These are phyloP conservation scores for Cricetomys ansorgei DNA, from an alignment of 2,113 vertebrate species.

Conservation along the genomic window DNA sequence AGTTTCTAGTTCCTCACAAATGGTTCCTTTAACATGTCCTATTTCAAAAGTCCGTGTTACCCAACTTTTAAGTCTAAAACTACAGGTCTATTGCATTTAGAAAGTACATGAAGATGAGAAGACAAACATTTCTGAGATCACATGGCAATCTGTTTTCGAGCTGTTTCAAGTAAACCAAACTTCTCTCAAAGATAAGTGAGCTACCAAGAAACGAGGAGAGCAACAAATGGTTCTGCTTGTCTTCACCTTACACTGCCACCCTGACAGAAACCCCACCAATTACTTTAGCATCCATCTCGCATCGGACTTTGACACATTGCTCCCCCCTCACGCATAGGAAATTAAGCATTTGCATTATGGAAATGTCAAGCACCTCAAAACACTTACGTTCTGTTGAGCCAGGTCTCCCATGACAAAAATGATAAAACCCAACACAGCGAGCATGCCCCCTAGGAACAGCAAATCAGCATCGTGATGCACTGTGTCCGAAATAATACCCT, in stretches of 20 bases:
- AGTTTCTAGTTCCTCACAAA: background rate
- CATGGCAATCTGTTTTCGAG: background rate
- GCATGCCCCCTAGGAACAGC: background rate
- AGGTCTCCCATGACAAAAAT: slow-evolving; percentile 71
- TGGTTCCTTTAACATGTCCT: background rate
- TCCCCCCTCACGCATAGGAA: background rate
- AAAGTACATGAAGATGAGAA: background rate
- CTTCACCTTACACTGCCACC: background rate
- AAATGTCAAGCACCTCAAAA: slow-evolving; percentile 53
- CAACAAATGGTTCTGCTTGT: background rate
- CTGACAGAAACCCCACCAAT: slow-evolving; percentile 49
- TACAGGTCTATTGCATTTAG: background rate
- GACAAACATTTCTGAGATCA: background rate
- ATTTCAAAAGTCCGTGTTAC: background rate
- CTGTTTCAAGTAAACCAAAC: background rate
- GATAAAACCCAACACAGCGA: background rate
- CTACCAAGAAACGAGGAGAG: background rate
- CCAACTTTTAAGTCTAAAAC: background rate
- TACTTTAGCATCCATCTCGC: slow-evolving; percentile 31
- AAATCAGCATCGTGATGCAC: background rate
- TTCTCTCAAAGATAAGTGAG: background rate
- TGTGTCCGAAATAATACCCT: slow-evolving; percentile 59
- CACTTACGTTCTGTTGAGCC: slow-evolving; percentile 67
- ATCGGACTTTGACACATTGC: background rate
- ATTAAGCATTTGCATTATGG: slow-evolving; percentile 12